Conservation (phyloP, 2,797 vertebrate genomes). For the Gallinago solitaria region DNA sequence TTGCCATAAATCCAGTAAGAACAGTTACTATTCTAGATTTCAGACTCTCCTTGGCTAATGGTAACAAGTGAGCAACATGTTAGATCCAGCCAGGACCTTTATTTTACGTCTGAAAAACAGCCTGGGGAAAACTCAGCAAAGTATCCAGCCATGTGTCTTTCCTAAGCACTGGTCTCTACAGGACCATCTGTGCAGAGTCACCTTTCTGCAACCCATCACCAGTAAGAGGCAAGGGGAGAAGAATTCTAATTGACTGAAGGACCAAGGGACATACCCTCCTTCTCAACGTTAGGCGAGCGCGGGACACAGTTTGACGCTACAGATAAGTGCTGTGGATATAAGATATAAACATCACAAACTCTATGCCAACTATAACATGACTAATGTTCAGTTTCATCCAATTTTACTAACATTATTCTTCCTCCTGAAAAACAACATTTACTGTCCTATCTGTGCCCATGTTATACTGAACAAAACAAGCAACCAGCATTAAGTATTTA, state of each 20-base stretch:
- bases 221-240: fast-evolving
- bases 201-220: not conserved
- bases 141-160: not conserved
- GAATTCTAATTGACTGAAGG: not conserved
- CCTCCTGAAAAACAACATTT: not conserved
- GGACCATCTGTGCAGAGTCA: not conserved
- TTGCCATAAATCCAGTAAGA: not conserved
- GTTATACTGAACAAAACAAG: not conserved
- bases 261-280: fast-evolving
- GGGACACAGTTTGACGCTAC: not conserved
- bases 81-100: not conserved
- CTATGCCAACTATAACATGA: not conserved
- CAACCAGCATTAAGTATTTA: not conserved
- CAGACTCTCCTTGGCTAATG: not conserved
- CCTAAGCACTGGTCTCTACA: not conserved
- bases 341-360: not conserved
- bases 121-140: not conserved
- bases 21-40: not conserved
- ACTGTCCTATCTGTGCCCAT: not conserved
- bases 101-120: fast-evolving
- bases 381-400: not conserved
- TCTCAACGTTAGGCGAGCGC: not conserved
- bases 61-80: not conserved
- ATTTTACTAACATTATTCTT: not conserved
- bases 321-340: not conserved